Percentiles rank a stretch among this genome's conserved stretches.
phyloP scores from a whole-genome alignment of 2,888 invertebrate species.

The Creontiades dilutus region DNA sequence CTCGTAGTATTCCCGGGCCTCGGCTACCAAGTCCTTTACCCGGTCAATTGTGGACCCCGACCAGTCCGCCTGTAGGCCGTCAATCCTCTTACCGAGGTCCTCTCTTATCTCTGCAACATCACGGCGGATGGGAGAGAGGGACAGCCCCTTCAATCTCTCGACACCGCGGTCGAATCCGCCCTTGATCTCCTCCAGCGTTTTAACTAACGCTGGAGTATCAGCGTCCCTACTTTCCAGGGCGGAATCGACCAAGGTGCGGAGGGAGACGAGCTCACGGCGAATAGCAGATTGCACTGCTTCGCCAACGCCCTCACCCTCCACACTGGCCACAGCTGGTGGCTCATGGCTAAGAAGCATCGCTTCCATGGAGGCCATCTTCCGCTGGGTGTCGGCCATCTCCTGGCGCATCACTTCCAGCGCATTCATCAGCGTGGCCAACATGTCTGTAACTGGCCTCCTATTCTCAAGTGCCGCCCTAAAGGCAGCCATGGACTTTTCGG shows the following conservation, averaged over 20 bases:
- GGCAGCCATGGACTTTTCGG: not conserved
- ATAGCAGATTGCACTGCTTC: not conserved
- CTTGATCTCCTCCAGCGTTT: not conserved
- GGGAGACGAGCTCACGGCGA: not conserved
- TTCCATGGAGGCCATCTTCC: not conserved
- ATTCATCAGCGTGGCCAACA: not conserved
- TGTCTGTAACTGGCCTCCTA: not conserved
- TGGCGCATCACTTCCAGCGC: not conserved
- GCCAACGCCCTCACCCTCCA: not conserved
- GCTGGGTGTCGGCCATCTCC: not conserved
- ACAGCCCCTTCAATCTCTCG: not conserved
- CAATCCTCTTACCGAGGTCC: not conserved
- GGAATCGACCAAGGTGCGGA: not conserved
- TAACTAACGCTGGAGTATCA: not conserved
- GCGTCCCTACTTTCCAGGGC: not conserved
- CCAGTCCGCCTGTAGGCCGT: not conserved
- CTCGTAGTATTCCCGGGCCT: not conserved
- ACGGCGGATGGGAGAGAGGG: not conserved
- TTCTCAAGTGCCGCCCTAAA: not conserved
- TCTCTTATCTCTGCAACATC: not conserved
- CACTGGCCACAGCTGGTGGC: not conserved
- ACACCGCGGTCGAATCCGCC: not conserved
- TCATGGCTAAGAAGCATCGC: not conserved
- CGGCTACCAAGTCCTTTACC: not conserved
- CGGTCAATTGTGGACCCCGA: not conserved